A percentile compares a stretch with the other conserved stretches of the same genome.
phyloP scores from a whole-genome alignment of 2,797 vertebrate genomes.

The Mus caroli region DNA sequence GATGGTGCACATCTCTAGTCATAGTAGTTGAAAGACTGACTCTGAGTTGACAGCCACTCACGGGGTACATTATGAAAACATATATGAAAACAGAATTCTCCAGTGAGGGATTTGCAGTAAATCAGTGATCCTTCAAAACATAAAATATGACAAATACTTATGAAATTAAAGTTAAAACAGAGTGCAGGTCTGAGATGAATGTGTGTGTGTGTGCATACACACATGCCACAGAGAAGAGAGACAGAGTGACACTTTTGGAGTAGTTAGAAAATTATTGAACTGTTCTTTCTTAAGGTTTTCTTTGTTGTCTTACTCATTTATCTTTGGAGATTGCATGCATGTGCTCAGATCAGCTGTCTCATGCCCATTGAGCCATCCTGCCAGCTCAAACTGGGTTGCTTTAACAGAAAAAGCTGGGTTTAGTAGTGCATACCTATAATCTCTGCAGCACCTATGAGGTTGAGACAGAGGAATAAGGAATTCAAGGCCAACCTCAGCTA shows the following conservation, averaged over 20 bases:
- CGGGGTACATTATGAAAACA: neutral
- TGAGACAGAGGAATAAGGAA: neutral
- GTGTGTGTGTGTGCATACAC: neutral
- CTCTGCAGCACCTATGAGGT: neutral
- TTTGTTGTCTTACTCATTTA: neutral
- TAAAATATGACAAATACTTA: neutral
- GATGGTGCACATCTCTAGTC: neutral
- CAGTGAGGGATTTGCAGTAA: slow-evolving; percentile 53
- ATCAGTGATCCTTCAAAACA: slow-evolving; percentile 41
- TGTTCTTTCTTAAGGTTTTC: slow-evolving; percentile 11
- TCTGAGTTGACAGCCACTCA: neutral
- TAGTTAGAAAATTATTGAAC: neutral
- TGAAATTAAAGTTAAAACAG: slow-evolving; percentile 32
- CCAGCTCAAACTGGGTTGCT: neutral
- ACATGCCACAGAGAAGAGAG: neutral
- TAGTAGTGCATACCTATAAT: neutral
- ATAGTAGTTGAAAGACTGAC: neutral
- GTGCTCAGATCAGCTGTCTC: neutral
- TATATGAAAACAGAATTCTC: neutral
- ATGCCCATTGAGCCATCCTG: neutral
- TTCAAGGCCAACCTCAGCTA: neutral
- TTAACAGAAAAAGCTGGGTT: neutral
- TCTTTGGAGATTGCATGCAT: neutral
- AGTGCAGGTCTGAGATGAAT: neutral
- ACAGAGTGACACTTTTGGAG: neutral